Evolutionary conservation across 2,113 vertebrate genomes (phyloP).

Genomic region (Xenotilapia longispinis): DNA sequence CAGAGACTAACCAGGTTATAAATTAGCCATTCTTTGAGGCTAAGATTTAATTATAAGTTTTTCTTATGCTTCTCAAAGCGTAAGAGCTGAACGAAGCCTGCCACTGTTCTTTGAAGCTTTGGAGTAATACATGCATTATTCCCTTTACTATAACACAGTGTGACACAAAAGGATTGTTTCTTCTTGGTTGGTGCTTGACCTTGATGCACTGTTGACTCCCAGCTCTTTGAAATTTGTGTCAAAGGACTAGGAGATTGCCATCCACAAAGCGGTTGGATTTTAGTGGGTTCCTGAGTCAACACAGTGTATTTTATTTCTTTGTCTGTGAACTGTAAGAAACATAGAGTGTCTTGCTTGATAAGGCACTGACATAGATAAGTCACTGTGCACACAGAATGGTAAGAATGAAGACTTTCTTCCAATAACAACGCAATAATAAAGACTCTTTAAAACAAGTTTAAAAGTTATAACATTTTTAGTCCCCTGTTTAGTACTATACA

Average conservation of each 20-base stretch:
- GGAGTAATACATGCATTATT: neutral
- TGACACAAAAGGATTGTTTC: slow-evolving; percentile 7
- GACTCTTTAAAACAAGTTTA: neutral
- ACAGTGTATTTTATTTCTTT: slow-evolving; percentile 8
- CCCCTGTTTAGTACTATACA: neutral
- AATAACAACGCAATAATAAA: neutral
- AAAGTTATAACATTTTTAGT: neutral
- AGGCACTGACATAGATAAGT: slow-evolving; percentile 72
- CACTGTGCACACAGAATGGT: slow-evolving; percentile 15
- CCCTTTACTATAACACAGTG: slow-evolving; percentile 33
- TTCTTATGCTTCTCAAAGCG: neutral
- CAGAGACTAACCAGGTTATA: neutral
- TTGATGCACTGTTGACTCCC: neutral
- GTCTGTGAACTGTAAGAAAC: slow-evolving; percentile 31
- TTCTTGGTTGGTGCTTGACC: neutral
- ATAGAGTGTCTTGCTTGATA: slow-evolving; percentile 58
- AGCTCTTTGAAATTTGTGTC: slow-evolving; percentile 7
- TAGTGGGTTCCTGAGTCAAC: slow-evolving; percentile 55
- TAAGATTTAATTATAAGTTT: neutral
- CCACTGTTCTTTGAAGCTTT: slow-evolving; percentile 19
- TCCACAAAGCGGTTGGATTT: slow-evolving; percentile 34
- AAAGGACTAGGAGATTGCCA: slow-evolving; percentile 14
- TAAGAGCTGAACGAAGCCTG: neutral
- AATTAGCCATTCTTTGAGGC: neutral
- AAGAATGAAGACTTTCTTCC: neutral